These are phyloP conservation scores for Poeciliopsis retropinna DNA, from an alignment of 2,113 vertebrate species.

Conservation along the genomic window DNA sequence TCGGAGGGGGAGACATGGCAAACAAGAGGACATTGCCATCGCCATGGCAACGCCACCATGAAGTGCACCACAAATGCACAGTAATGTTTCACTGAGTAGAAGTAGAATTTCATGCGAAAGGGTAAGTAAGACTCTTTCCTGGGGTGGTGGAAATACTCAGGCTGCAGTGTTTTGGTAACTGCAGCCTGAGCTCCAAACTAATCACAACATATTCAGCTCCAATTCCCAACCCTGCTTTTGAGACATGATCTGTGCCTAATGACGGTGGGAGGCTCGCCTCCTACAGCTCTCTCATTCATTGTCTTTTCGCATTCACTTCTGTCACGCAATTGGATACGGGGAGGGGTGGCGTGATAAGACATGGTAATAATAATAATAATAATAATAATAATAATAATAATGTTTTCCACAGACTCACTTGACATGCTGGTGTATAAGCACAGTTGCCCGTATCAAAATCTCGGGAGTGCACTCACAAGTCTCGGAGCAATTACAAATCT, in stretches of 20 bases:
- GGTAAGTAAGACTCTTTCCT: constrained; percentile 32
- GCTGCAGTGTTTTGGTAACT: constrained; percentile 43
- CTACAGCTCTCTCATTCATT: constrained; percentile 44
- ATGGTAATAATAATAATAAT: constrained; percentile 4
- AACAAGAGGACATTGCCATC: constrained; percentile 56
- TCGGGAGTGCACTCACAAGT: constrained; percentile 43
- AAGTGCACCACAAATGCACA: constrained; percentile 54
- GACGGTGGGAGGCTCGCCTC: constrained; percentile 41
- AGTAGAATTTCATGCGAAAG: constrained; percentile 33
- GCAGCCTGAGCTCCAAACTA: constrained; percentile 51
- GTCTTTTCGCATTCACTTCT: constrained; percentile 49
- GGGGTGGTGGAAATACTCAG: constrained; percentile 35
- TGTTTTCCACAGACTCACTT: constrained; percentile 36
- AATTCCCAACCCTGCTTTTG: constrained; percentile 56
- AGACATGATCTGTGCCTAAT: constrained; percentile 53
- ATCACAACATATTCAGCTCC: constrained; percentile 52
- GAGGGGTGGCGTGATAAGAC: constrained; percentile 41
- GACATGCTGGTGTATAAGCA: constrained; percentile 24
- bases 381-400: neutral
- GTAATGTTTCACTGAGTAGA: constrained; percentile 36
- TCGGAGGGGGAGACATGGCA: constrained; percentile 25
- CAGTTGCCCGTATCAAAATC: constrained; percentile 31
- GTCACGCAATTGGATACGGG: constrained; percentile 31
- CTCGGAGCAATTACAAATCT: constrained; percentile 69
- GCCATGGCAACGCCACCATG: constrained; percentile 64